Percentiles rank a stretch among this genome's conserved stretches.
Evolutionary conservation across 92 coral and sea anemone species (phyloP).

Genomic region (Phenganax marumi): DNA sequence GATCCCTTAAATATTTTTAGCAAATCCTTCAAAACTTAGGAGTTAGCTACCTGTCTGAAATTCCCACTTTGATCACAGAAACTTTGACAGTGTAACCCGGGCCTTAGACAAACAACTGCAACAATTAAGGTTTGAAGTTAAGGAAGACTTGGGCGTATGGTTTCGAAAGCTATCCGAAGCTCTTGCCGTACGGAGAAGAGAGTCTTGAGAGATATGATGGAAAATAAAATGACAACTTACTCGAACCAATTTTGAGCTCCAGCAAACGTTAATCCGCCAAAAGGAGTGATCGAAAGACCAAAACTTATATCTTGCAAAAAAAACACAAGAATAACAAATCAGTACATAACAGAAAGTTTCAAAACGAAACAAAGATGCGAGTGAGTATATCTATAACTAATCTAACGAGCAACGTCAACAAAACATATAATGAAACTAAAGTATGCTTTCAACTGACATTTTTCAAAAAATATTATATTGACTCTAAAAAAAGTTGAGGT

Average conservation of each 20-base stretch:
- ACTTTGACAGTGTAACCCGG: too few relatives aligned
- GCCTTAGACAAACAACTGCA: too few relatives aligned
- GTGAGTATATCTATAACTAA: neutral
- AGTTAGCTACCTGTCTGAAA: too few relatives aligned
- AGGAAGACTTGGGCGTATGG: too few relatives aligned
- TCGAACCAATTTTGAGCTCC: conserved; percentile 41
- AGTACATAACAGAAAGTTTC: too few relatives aligned
- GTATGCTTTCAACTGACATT: neutral
- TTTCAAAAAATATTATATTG: too few relatives aligned
- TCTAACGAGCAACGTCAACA: neutral
- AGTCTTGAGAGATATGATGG: neutral
- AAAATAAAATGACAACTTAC: conserved; percentile 15
- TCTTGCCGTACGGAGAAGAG: neutral
- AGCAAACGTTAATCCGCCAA: conserved; percentile 24
- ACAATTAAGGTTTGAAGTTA: too few relatives aligned
- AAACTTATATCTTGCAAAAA: conserved; percentile 9
- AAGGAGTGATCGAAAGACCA: conserved; percentile 2
- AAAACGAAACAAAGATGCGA: neutral
- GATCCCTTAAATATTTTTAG: too few relatives aligned
- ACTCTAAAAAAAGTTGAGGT: neutral
- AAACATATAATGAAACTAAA: neutral
- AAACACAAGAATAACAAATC: neutral
- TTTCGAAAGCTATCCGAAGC: too few relatives aligned
- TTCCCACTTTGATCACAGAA: too few relatives aligned
- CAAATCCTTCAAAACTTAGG: too few relatives aligned